Conservation (phyloP, 2,113 vertebrate species). For the Solea solea region DNA sequence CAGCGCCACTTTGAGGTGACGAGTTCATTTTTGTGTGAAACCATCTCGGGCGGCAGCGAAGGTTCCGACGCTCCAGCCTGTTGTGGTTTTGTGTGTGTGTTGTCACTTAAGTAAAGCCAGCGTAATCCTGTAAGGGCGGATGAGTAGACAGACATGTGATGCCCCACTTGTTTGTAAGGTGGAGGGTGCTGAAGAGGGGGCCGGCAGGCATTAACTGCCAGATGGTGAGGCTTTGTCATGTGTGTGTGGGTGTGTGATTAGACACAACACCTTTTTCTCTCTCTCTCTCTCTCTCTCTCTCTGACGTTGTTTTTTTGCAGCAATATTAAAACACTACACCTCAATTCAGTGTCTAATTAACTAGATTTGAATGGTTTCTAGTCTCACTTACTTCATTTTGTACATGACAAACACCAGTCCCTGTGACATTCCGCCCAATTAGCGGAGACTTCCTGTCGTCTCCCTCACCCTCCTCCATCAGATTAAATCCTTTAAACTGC, state of each 20-base stretch:
- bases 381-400: slow-evolving; percentile 20
- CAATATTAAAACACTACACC: background rate
- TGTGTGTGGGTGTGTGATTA: slow-evolving; percentile 44
- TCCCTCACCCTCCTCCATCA: slow-evolving; percentile 48
- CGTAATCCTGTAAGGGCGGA: slow-evolving; percentile 82
- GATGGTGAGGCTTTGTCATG: slow-evolving; percentile 70
- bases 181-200: slow-evolving; percentile 36
- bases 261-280: slow-evolving; percentile 1
- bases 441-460: slow-evolving; percentile 68
- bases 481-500: slow-evolving; percentile 65
- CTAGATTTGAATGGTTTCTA: background rate
- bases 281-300: background rate
- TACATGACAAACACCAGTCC: slow-evolving; percentile 39
- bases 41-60: slow-evolving; percentile 6
- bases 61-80: slow-evolving; percentile 13
- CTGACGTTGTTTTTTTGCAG: background rate
- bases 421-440: slow-evolving; percentile 71
- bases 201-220: slow-evolving; percentile 62
- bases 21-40: background rate
- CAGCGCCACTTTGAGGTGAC: background rate
- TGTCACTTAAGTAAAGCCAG: slow-evolving; percentile 79
- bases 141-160: slow-evolving; percentile 80
- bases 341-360: background rate
- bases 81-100: slow-evolving; percentile 56
- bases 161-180: slow-evolving; percentile 74